These are phyloP conservation scores for Baryphthengus martii DNA, from an alignment of 2,113 vertebrate species.

Conservation along the genomic window DNA sequence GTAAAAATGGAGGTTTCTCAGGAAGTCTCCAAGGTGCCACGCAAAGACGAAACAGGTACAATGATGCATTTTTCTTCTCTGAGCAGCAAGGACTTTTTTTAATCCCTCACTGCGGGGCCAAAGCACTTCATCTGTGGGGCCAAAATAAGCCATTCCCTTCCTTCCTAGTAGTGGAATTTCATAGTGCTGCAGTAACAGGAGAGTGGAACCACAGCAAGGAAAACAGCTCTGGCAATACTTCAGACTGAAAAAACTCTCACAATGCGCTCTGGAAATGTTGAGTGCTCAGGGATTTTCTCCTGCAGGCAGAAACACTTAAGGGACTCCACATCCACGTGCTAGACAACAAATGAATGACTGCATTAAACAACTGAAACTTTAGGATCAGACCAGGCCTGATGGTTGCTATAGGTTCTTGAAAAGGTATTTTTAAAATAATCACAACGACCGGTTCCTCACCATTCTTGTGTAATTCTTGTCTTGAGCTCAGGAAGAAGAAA, in stretches of 20 bases:
- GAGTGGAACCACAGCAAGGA: not conserved
- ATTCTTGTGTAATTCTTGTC: conserved; percentile 88
- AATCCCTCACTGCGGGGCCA: not conserved
- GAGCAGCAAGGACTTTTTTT: not conserved
- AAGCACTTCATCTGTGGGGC: not conserved
- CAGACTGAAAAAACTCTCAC: not conserved
- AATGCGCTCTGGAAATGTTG: not conserved
- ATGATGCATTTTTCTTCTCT: not conserved
- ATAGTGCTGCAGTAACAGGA: not conserved
- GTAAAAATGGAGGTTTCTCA: not conserved
- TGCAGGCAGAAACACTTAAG: not conserved
- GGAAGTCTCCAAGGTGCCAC: not conserved
- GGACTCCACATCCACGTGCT: not conserved
- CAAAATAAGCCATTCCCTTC: not conserved
- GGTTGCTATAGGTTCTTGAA: not conserved
- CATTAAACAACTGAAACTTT: not conserved
- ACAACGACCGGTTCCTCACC: conserved; percentile 76
- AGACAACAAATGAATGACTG: not conserved
- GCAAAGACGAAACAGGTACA: not conserved
- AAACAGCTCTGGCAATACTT: not conserved
- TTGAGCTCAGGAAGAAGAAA: conserved; percentile 95
- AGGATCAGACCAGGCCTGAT: not conserved
- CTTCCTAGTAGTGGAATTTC: not conserved
- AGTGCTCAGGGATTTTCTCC: not conserved
- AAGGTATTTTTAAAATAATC: not conserved